These are phyloP conservation scores for Lagodon rhomboides DNA, from an alignment of 2,797 vertebrate species.

Conservation along the genomic window DNA sequence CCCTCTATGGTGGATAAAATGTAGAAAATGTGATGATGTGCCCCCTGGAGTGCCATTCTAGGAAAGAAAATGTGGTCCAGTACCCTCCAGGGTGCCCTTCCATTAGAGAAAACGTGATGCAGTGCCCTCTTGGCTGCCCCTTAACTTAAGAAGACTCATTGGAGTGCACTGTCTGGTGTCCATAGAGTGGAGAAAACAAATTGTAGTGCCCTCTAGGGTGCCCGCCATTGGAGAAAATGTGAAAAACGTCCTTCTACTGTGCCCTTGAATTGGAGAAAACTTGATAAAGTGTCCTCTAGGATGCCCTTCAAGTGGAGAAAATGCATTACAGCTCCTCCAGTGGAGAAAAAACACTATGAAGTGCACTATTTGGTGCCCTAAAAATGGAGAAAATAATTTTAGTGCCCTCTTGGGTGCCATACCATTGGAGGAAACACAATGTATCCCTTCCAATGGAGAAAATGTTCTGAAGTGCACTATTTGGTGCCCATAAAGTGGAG, in stretches of 20 bases:
- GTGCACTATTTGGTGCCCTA: no score
- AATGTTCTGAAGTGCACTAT: not conserved
- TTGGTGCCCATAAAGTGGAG: no score
- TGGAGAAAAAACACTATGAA: no score
- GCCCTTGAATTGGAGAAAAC: no score
- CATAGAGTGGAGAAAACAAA: not conserved
- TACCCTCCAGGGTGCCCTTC: not conserved
- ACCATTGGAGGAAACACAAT: not conserved
- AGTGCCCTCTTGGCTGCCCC: not conserved
- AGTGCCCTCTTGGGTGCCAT: not conserved
- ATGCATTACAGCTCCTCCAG: no score
- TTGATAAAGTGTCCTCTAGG: no score
- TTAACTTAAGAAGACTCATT: not conserved
- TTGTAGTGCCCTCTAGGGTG: not conserved
- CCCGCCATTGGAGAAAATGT: no score
- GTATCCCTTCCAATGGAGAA: not conserved
- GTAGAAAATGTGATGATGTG: not conserved
- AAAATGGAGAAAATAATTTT: no score
- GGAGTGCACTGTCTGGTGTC: not conserved
- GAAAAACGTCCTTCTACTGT: no score
- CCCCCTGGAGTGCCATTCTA: not conserved
- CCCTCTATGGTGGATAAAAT: not conserved
- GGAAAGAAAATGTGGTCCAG: not conserved
- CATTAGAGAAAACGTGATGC: not conserved
- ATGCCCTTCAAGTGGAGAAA: no score